A percentile compares a stretch with the other conserved stretches of the same genome.
Conservation (phyloP, 1,140 invertebrate genomes). For the Caerostris extrusa region DNA sequence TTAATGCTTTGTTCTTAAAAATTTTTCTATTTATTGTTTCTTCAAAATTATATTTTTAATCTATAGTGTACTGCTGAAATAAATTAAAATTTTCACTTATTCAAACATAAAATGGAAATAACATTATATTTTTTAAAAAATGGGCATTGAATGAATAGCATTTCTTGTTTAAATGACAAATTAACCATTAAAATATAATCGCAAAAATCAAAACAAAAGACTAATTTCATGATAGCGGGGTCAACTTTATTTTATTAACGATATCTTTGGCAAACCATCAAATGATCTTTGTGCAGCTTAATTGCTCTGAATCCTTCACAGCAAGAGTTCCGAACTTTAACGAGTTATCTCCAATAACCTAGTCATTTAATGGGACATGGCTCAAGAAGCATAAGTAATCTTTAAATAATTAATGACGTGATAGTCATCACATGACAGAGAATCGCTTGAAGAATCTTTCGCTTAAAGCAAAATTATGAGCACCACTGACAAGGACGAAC, state of each 20-base stretch:
- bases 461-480: not conserved
- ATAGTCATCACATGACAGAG: conserved; percentile 11
- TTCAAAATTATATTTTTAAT: too few species aligned
- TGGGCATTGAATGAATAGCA: too few species aligned
- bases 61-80: too few species aligned
- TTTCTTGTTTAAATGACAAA: too few species aligned
- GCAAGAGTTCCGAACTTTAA: not conserved
- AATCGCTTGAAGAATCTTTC: not conserved
- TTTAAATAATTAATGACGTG: not conserved
- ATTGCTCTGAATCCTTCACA: not conserved
- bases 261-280: not conserved
- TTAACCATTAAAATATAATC: too few species aligned
- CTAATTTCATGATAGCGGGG: not conserved
- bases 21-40: too few species aligned
- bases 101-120: too few species aligned
- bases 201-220: too few species aligned
- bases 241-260: not conserved
- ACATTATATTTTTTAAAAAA: too few species aligned
- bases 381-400: conserved; percentile 22
- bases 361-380: not conserved
- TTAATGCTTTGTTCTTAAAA: too few species aligned
- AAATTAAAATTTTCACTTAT: too few species aligned
- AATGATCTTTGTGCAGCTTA: not conserved
- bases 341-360: not conserved
- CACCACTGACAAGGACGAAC: not conserved